Evolutionary conservation across 2,888 invertebrate species (phyloP), one percentile per base, ranked within the genome.

Genomic region (Rhimphoctona megacephalus): DNA sequence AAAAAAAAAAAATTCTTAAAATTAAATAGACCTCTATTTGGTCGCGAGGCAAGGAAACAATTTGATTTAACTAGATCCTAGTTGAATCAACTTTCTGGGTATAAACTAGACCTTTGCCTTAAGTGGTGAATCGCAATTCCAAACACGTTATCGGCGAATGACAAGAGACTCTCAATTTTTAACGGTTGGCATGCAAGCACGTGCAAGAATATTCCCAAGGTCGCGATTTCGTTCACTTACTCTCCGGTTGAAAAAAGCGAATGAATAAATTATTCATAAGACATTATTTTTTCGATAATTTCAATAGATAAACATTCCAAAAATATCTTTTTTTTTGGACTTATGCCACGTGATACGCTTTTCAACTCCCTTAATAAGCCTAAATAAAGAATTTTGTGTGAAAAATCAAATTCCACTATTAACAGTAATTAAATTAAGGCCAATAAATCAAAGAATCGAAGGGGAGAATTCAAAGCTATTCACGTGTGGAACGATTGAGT

Each of bases 61-160:
- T n/a, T n/a, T n/a, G n/a, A n/a, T n/a, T n/a, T n/a, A n/a, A n/a
- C n/a, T n/a, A n/a, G n/a, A n/a, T n/a, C n/a, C n/a, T n/a, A n/a
- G n/a, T n/a, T n/a, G n/a, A n/a, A n/a, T n/a, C n/a, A n/a, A n/a
- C n/a, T n/a, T n/a, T n/a, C n/a, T n/a, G n/a, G n/a, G n/a, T n/a
- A n/a, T n/a, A n/a, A n/a, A n/a, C n/a, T n/a, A n/a, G n/a, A n/a
- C n/a, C n/a, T n/a, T n/a, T n/a, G n/a, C n/a, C n/a, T n/a, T n/a
- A n/a, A n/a, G n/a, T 36, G 83, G 46, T 33, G 72, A 79, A 79
- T 83, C 67, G 57, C 67, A 67, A 83, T 83, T 83, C 83, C 33
- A 39, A 54, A 83, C 73, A 67, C 83, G 73, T 73, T 22, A 67
- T 67, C 43, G 57, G 33, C 66, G 54, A 79, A 79, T 79, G 72